Conservation (phyloP, 2,113 vertebrate genomes). For the Maylandia zebra region DNA sequence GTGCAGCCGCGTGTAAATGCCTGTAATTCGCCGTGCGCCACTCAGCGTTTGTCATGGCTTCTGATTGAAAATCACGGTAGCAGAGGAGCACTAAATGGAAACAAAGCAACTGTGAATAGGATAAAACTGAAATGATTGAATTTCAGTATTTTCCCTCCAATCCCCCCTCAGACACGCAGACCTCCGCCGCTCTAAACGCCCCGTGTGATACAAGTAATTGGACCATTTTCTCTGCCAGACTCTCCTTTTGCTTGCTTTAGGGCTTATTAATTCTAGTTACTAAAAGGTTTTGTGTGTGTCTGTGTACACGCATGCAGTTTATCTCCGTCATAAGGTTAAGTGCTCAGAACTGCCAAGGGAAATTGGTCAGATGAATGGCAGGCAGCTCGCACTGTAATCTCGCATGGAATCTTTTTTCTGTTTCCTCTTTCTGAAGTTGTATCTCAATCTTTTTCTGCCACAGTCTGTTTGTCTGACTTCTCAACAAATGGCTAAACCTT, state of each 20-base stretch:
- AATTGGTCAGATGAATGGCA: conserved; percentile 58
- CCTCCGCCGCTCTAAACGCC: conserved; percentile 16
- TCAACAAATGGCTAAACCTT: background rate
- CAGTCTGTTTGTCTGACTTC: background rate
- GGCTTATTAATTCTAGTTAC: conserved; percentile 71
- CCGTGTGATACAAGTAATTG: conserved; percentile 43
- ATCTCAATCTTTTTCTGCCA: background rate
- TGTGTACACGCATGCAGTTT: background rate
- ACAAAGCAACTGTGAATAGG: conserved; percentile 33
- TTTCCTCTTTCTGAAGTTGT: background rate
- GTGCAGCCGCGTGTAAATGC: background rate
- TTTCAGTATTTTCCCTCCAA: conserved; percentile 21
- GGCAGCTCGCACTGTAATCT: background rate
- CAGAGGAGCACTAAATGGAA: conserved; percentile 11
- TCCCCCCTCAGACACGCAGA: background rate
- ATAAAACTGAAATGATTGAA: conserved; percentile 46
- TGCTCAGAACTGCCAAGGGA: conserved; percentile 54
- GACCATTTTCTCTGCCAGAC: conserved; percentile 33
- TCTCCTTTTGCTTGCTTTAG: conserved; percentile 10
- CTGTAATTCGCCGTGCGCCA: background rate
- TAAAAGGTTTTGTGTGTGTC: conserved; percentile 7
- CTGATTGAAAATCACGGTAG: conserved; percentile 22
- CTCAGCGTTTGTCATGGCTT: background rate
- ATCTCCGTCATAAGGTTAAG: conserved; percentile 55
- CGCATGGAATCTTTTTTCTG: background rate